Evolutionary conservation across 2,888 invertebrate species (phyloP), one percentile per base, ranked within the genome.

Genomic region (Eupithecia exiguata): DNA sequence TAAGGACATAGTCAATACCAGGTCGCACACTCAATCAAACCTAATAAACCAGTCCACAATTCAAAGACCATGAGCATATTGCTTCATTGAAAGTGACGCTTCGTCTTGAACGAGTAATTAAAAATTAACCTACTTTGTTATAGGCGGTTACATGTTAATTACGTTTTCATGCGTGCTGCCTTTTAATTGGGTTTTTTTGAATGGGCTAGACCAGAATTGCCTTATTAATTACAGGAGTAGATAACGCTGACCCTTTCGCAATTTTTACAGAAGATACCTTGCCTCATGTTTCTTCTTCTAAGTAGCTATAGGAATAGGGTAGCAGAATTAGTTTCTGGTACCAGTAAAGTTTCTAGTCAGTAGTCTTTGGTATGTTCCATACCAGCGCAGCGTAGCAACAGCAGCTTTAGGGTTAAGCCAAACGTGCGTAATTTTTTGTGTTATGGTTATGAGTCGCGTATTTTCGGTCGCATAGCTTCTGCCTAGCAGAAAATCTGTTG

Each of bases 41-140:
- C 70, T 68, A 73, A 78, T 76, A 74, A 77, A 77, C 66, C 62
- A 30, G 12, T 25, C 66, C 4, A 66, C 75, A 79, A 80, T 75
- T 74, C 68, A 74, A 70, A 72, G 77, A 74, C 58, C 83, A 79
- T 82, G 85, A 78, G 86, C 87, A 84, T 81, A 83, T 79, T 84
- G 82, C 83, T 82, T 84, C 83, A 89, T 89, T 87, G 81, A 82
- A 84, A 89, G 86, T 87, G 89, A 88, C 90, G 87, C 83, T 77
- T 78, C 75, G 36, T 72, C 70, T 61, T 82, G 83, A 83, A 86
- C 83, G 85, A 86, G 88, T 88, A 87, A 92, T 92, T 91, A 91
- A 89, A 92, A 91, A 90, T 92, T 92, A 90, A 91, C 89, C 89
- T 85, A 90, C 84, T 87, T 90, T 84, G 76, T 72, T 74, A 81